These are phyloP conservation scores for Drosophila micromelanica DNA, from an alignment of 1,140 invertebrate genomes.

Conservation along the genomic window DNA sequence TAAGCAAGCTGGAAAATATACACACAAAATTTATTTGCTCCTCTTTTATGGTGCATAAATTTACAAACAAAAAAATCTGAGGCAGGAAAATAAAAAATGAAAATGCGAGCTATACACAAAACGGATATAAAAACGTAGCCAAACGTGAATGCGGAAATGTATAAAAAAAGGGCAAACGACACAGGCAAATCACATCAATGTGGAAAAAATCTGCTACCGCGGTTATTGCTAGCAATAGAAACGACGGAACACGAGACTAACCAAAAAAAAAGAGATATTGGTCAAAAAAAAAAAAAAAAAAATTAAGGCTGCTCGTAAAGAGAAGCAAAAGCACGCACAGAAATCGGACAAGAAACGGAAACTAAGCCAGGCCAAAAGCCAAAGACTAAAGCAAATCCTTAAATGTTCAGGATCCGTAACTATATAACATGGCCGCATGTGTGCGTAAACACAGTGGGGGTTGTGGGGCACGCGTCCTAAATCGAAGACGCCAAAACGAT, in stretches of 20 bases:
- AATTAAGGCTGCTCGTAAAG: slow-evolving; percentile 73
- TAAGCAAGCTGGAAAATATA: slow-evolving; percentile 43
- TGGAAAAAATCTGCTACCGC: slow-evolving; percentile 73
- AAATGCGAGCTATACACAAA: slow-evolving; percentile 56
- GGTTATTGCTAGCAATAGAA: slow-evolving; percentile 60
- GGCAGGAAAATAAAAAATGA: slow-evolving; percentile 63
- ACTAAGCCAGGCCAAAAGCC: slow-evolving; percentile 47
- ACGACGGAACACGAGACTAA: slow-evolving; percentile 31
- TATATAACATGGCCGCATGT: slow-evolving; percentile 43
- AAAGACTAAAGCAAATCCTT: slow-evolving; percentile 43
- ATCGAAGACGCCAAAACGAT: slow-evolving; percentile 83
- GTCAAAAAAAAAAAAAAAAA: slow-evolving; percentile 27
- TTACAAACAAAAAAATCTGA: slow-evolving; percentile 70
- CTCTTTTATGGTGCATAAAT: slow-evolving; percentile 73
- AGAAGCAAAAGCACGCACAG: slow-evolving; percentile 19
- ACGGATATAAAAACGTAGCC: slow-evolving; percentile 45
- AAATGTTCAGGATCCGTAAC: slow-evolving; percentile 15
- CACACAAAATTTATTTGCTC: slow-evolving; percentile 34
- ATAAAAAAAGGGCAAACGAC: slow-evolving; percentile 27
- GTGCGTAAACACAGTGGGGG: slow-evolving; percentile 13
- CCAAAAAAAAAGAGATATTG: slow-evolving; percentile 4
- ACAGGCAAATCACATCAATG: slow-evolving; percentile 67
- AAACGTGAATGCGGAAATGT: slow-evolving; percentile 40
- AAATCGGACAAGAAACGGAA: slow-evolving; percentile 33
- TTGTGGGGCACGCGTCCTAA: slow-evolving; percentile 57